Percentiles rank a stretch among this genome's conserved stretches.
Evolutionary conservation across 2,797 vertebrate genomes (phyloP).

Genomic region (Hafferia zeledoni): DNA sequence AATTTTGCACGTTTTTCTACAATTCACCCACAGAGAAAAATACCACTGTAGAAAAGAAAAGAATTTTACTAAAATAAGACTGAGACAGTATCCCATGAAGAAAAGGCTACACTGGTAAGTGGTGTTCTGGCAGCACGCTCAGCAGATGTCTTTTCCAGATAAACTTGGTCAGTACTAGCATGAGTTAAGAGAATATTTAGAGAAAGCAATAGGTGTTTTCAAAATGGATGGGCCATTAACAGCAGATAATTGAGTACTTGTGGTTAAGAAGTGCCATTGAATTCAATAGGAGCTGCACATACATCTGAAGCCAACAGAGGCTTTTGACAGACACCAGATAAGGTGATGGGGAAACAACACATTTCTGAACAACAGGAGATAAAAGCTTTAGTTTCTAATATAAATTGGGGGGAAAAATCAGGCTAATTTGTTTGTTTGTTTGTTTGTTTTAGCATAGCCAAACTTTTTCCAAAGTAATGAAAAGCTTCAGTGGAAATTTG

Average conservation of each 20-base stretch:
- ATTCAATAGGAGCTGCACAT: background rate
- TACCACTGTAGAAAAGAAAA: background rate
- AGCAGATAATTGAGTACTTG: slow-evolving; percentile 17
- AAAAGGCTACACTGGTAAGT: background rate
- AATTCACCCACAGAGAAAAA: background rate
- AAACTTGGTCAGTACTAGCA: background rate
- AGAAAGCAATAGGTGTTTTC: slow-evolving; percentile 39
- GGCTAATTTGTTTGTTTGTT: too few relatives aligned
- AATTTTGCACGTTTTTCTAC: background rate
- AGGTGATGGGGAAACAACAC: background rate
- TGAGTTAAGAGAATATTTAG: slow-evolving; percentile 33
- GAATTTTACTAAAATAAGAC: background rate
- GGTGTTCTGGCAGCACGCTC: background rate
- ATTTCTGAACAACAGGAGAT: background rate
- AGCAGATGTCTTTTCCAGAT: background rate
- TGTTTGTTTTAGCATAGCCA: background rate
- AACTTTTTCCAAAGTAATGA: background rate
- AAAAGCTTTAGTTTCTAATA: background rate
- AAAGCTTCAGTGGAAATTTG: background rate
- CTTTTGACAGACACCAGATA: background rate
- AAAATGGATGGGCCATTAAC: slow-evolving; percentile 27
- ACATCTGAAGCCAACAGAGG: background rate
- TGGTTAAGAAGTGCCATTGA: background rate
- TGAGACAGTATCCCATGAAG: background rate
- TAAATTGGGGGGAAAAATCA: background rate